Evolutionary conservation across 2,113 vertebrate genomes (phyloP), one percentile per base, ranked within the genome.

Genomic region (Galemys pyrenaicus): DNA sequence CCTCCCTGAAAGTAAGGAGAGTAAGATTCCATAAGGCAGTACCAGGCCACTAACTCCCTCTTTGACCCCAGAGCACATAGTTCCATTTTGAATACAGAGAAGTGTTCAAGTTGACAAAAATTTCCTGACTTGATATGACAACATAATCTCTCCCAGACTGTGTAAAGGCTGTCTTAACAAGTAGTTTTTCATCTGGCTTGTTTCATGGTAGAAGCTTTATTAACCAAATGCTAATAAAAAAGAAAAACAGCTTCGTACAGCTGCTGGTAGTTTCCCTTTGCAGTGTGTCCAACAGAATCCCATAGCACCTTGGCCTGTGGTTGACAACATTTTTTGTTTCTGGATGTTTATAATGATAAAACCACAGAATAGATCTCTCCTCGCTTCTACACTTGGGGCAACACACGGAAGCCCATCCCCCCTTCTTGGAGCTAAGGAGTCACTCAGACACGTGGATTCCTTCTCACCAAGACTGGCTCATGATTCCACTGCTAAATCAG

Each of bases 261-360:
- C 92, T 75, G 85, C 49, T 82, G 73, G 30, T 80, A 73, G 67
- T 93, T 91, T 92, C 85, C 88, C 77, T 93, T 73, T 82, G 58
- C 58, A 30, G 3, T 80, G 22, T 62, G 24, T 88, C 65, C 88
- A 90, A 16, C 65, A 67, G 51, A 85, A 78, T 85, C 49, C 62
- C 91, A 24, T 26, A 65, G 39, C 3, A 1, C 68, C 0, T 0
- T 9, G 19, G 44, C 44, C 68, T 79, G 28, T 1, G 9, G 51
- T 79, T 90, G 74, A 92, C 85, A 92, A 74, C 84, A 51, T 81
- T 54, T 70, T 91, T 93, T 80, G 64, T 51, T 74, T 93, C 41
- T 85, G 67, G 64, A 30, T 68, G 17, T 77, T 80, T 65, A 15
- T 56, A 37, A 73, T 58, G 68, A 84, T 44, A 87, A 62, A 30